Evolutionary conservation across 1,140 invertebrate species (phyloP).

Genomic region (Cotesia chilonis): DNA sequence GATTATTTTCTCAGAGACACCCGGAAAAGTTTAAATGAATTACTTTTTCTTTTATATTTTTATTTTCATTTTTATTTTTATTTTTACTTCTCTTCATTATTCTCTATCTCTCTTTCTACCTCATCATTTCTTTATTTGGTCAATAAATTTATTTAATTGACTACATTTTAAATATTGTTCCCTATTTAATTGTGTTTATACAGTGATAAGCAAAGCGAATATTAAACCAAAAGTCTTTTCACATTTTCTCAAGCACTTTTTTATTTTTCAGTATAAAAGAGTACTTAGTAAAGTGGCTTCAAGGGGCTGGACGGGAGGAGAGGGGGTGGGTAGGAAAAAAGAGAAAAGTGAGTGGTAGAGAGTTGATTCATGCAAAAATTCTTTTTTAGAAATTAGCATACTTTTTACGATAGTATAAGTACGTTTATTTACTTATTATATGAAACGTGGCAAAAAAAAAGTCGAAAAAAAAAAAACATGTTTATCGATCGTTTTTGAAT

Average conservation of each 20-base stretch:
- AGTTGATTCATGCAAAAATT: conserved; percentile 15
- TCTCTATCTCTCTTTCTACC: neutral
- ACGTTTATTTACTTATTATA: too few relatives aligned
- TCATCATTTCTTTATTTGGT: neutral
- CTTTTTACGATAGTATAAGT: too few relatives aligned
- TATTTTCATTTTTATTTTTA: conserved; percentile 2
- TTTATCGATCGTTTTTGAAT: neutral
- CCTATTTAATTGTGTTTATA: neutral
- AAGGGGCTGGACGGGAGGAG: neutral
- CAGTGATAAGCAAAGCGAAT: neutral
- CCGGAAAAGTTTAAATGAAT: conserved; percentile 7
- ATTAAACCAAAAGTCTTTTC: neutral
- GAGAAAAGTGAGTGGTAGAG: neutral
- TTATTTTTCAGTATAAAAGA: neutral
- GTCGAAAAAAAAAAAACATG: neutral
- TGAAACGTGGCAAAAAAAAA: neutral
- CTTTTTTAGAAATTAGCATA: neutral
- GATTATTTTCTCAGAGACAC: conserved; percentile 16
- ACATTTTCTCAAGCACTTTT: conserved; percentile 7
- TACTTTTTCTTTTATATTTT: conserved; percentile 8
- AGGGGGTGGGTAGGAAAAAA: neutral
- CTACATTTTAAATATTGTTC: neutral
- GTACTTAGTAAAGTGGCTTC: neutral
- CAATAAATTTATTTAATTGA: neutral
- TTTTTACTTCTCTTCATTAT: neutral